Conservation (phyloP, 2,888 invertebrate genomes). For the Monochamus alternatus region DNA sequence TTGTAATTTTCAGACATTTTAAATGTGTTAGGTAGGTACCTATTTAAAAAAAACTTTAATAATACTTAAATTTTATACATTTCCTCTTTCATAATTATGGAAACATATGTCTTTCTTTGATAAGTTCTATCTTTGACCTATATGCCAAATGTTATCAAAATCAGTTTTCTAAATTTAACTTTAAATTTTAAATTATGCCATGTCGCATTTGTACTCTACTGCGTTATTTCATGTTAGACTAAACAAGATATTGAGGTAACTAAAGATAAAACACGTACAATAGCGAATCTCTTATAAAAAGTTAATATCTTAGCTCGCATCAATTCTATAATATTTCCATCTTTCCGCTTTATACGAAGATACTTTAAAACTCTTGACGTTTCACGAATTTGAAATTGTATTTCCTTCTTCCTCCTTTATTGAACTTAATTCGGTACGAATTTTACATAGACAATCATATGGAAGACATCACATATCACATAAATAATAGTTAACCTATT, state of each 20-base stretch:
- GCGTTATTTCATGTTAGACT: constrained; percentile 12
- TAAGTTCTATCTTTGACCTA: too few species aligned
- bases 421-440: constrained; percentile 1
- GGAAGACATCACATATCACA: background rate
- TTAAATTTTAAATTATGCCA: constrained; percentile 21
- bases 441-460: constrained; percentile 24
- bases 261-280: constrained; percentile 34
- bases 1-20: too few species aligned
- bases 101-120: too few species aligned
- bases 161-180: background rate
- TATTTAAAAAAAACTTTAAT: too few species aligned
- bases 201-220: constrained; percentile 5
- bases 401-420: constrained; percentile 13
- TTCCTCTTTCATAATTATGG: too few species aligned
- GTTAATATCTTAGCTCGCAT: constrained; percentile 28
- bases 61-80: too few species aligned
- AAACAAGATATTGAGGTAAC: constrained; percentile 14
- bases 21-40: too few species aligned
- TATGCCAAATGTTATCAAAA: background rate
- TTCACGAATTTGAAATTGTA: constrained; percentile 23
- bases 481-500: background rate
- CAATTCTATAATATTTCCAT: constrained; percentile 30
- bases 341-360: constrained; percentile 17
- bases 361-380: constrained; percentile 26
- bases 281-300: constrained; percentile 25